phyloP scores from a whole-genome alignment of 2,797 vertebrate genomes.

The Falco novaeseelandiae region DNA sequence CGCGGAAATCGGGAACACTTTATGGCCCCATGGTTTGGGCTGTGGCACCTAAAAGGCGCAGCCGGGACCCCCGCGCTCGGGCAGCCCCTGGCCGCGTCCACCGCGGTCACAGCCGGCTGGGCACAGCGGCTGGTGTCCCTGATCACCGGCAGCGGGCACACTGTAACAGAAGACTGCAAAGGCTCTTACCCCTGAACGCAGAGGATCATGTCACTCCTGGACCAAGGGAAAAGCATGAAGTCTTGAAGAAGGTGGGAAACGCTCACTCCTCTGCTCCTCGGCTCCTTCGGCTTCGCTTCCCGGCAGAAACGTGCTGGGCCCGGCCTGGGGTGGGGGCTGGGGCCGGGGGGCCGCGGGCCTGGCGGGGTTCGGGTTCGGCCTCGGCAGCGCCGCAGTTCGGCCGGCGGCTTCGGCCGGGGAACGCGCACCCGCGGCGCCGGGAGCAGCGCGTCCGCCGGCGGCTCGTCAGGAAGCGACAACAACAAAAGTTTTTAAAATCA shows the following conservation, averaged over 20 bases:
- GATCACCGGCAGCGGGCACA: neutral
- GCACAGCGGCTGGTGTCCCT: no score
- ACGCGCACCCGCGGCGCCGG: neutral
- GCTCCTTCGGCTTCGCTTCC: neutral
- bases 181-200: conserved; percentile 91
- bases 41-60: neutral
- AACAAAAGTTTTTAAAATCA: neutral
- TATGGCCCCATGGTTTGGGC: neutral
- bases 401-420: neutral
- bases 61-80: rapidly evolving
- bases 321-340: neutral
- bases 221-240: conserved; percentile 72
- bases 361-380: no score
- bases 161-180: neutral
- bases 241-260: conserved; percentile 8
- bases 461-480: neutral
- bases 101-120: no score
- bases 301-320: neutral
- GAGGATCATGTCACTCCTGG: conserved; percentile 91
- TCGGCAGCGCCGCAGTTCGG: neutral
- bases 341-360: no score
- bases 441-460: no score
- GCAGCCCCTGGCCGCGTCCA: no score
- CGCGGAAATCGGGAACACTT: neutral
- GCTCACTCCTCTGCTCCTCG: neutral